Evolutionary conservation across 2,888 invertebrate species (phyloP).

Genomic region (Uloborus plumipes): DNA sequence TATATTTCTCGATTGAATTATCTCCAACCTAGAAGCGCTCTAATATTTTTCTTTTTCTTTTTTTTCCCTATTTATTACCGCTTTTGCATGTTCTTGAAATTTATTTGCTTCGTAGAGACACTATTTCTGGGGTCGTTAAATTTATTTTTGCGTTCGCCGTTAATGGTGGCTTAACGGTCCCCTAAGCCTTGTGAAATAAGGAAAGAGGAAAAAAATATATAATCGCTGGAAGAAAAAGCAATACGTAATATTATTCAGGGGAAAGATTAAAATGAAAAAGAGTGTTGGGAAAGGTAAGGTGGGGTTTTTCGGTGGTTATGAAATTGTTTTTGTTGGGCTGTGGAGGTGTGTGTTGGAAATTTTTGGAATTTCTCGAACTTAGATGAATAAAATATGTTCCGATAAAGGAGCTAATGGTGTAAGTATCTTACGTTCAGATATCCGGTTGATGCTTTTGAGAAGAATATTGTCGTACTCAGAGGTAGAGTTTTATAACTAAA

Average conservation of each 20-base stretch:
- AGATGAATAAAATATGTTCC: too few relatives aligned
- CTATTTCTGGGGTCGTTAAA: slow-evolving; percentile 45
- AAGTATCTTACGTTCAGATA: too few relatives aligned
- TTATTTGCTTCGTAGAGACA: slow-evolving; percentile 39
- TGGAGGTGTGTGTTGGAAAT: too few relatives aligned
- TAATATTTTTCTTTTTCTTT: slow-evolving; percentile 16
- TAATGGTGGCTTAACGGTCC: slow-evolving; percentile 54
- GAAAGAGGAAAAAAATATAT: slow-evolving; percentile 1
- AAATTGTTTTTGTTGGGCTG: slow-evolving; percentile 37
- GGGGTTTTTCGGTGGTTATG: slow-evolving; percentile 15
- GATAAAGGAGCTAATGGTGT: too few relatives aligned
- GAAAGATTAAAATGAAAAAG: slow-evolving; percentile 27
- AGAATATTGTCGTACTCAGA: too few relatives aligned
- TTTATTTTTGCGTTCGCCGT: slow-evolving; percentile 27
- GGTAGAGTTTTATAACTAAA: too few relatives aligned
- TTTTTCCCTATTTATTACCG: slow-evolving; percentile 14
- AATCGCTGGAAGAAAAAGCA: background rate
- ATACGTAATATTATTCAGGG: slow-evolving; percentile 9
- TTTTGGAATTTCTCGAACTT: too few relatives aligned
- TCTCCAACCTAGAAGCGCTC: slow-evolving; percentile 40
- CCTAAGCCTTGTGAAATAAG: background rate
- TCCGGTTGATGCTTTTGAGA: too few relatives aligned
- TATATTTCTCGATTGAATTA: slow-evolving; percentile 63
- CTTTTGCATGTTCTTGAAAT: slow-evolving; percentile 19
- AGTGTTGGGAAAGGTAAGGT: slow-evolving; percentile 9